phyloP scores from a whole-genome alignment of 2,797 vertebrate genomes.

The Linurgus olivaceus region DNA sequence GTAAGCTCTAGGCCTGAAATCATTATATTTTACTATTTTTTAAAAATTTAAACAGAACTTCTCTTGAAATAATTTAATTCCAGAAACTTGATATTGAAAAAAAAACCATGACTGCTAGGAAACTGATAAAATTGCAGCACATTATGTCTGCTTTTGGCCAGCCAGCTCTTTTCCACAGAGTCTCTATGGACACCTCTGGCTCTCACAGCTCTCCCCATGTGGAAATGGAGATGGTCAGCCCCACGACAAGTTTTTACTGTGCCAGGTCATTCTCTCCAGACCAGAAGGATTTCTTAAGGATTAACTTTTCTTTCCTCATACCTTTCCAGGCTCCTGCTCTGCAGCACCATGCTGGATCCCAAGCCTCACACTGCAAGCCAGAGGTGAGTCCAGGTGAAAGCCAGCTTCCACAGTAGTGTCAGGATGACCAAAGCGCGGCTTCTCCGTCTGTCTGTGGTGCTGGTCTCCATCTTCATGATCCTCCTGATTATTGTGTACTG shows the following conservation, averaged over 20 bases:
- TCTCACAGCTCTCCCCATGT: accelerated
- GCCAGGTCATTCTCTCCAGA: neutral
- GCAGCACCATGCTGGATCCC: slow-evolving; percentile 39
- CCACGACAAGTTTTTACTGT: accelerated
- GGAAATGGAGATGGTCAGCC: neutral
- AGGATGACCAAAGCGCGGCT: slow-evolving; percentile 90
- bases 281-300: neutral
- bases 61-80: neutral
- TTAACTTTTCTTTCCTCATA: slow-evolving; percentile 2
- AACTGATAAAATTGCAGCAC: neutral
- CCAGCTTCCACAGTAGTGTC: slow-evolving; percentile 1
- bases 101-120: neutral
- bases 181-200: neutral
- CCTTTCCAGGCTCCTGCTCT: slow-evolving; percentile 48
- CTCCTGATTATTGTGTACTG: slow-evolving; percentile 96
- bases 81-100: neutral
- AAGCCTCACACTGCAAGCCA: neutral
- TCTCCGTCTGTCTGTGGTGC: slow-evolving; percentile 87
- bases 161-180: neutral
- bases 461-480: slow-evolving; percentile 92
- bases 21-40: neutral
- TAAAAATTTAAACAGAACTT: neutral
- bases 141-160: neutral
- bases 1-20: neutral
- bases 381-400: slow-evolving; percentile 56